Evolutionary conservation across 2,797 vertebrate species (phyloP).

Genomic region (Glossophaga mutica): DNA sequence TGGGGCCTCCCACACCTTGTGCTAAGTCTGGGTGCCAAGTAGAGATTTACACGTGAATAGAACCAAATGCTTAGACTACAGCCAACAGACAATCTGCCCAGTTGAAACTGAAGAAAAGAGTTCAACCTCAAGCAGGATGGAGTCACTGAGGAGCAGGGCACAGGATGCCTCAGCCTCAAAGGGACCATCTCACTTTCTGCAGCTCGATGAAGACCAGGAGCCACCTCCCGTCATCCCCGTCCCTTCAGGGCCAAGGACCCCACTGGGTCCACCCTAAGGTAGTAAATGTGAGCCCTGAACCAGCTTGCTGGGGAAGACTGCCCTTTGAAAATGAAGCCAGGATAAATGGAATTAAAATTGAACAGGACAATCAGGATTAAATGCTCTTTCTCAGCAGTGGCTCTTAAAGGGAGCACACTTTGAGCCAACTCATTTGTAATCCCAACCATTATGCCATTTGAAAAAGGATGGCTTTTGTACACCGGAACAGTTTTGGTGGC

Average conservation of each 20-base stretch:
- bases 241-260: background rate
- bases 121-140: background rate
- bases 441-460: background rate
- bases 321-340: constrained; percentile 14
- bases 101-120: background rate
- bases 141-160: background rate
- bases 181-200: background rate
- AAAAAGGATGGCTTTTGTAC: constrained; percentile 44
- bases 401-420: constrained; percentile 15
- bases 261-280: background rate
- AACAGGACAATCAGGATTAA: background rate
- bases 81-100: background rate
- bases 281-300: background rate
- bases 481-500: background rate
- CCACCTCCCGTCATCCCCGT: no score
- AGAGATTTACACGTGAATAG: background rate
- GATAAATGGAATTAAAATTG: constrained; percentile 53
- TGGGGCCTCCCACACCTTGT: background rate
- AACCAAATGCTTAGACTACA: background rate
- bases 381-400: background rate
- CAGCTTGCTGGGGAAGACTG: background rate
- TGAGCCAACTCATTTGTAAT: constrained; percentile 34
- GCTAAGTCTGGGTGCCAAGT: background rate
- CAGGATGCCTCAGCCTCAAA: background rate
- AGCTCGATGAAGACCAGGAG: background rate